Evolutionary conservation across 2,888 invertebrate species (phyloP), one percentile per base, ranked within the genome.

Genomic region (Lasioglossum malachurum): DNA sequence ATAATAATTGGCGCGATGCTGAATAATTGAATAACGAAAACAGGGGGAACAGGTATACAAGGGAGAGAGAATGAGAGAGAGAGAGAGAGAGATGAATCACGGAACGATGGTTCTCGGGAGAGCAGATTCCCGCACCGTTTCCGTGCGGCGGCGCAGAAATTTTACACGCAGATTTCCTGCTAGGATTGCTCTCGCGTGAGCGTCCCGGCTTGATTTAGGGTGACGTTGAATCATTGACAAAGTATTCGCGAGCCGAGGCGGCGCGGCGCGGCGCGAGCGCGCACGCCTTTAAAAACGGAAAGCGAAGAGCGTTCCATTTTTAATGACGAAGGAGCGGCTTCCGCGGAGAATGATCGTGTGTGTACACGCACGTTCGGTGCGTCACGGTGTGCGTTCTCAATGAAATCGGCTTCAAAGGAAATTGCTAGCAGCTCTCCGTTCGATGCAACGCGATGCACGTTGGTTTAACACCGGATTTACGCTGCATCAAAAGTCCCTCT

Each of bases 311-410:
- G 79, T 87, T 83, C 86, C 82, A 82, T 89, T 89, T 75, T 88
- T 84, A 89, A 84, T 57, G 86, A 84, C 73, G 72, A 71, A 86
- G 90, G 90, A 86, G 89, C 72, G 89, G 89, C 84, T 88, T 89
- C 89, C 88, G 86, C 71, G 75, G 73, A 31, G 60, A 4, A 60
- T 14, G 73, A 31, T 46, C 73, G 27, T 31, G 46, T 19, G 73
- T n/a, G 23, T 38, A 14, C 35, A 69, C n/a, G 73, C 46, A 31
- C 41, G 41, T 35, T 41, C 49, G 46, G 53, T 53, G 8, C 31
- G 76, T 67, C 19, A 67, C 67, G 64, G 27, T 46, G 73, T 27
- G 57, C 23, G 73, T 57, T 76, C 80, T 80, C 78, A 87, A 80
- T 87, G 88, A 84, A 78, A 81, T 79, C 73, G 16, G 75, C 72